phyloP scores from a whole-genome alignment of 2,888 invertebrate species.

The Aromia moschata region DNA sequence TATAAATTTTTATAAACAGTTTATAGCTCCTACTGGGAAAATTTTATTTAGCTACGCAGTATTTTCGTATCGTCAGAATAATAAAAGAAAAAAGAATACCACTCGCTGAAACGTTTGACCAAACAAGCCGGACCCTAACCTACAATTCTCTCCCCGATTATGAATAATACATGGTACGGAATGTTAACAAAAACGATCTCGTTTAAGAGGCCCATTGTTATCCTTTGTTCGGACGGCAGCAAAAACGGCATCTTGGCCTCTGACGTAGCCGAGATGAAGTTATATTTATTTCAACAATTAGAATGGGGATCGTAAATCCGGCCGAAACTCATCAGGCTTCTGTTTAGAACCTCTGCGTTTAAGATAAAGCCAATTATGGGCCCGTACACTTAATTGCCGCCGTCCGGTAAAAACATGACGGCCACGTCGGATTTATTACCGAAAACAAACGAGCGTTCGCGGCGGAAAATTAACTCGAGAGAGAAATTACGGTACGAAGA shows the following conservation, averaged over 20 bases:
- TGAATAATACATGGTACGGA: slow-evolving; percentile 46
- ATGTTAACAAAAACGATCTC: slow-evolving; percentile 46
- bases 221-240: slow-evolving; percentile 42
- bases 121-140: slow-evolving; percentile 34
- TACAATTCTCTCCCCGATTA: slow-evolving; percentile 32
- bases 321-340: slow-evolving; percentile 33
- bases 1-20: no score
- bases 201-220: slow-evolving; percentile 48
- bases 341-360: slow-evolving; percentile 32
- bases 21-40: no score
- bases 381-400: slow-evolving; percentile 40
- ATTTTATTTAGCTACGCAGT: no score
- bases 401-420: slow-evolving; percentile 41
- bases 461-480: slow-evolving; percentile 4
- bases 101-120: background rate
- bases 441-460: slow-evolving; percentile 31
- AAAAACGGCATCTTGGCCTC: slow-evolving; percentile 42
- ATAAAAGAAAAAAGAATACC: no score
- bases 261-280: slow-evolving; percentile 46
- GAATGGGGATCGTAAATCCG: slow-evolving; percentile 41
- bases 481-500: background rate
- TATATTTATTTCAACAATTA: slow-evolving; percentile 51
- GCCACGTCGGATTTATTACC: slow-evolving; percentile 41
- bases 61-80: no score
- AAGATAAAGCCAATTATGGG: slow-evolving; percentile 43